Percentiles rank a stretch among this genome's conserved stretches.
Evolutionary conservation across 2,888 invertebrate genomes (phyloP).

Genomic region (Stramonita haemastoma): DNA sequence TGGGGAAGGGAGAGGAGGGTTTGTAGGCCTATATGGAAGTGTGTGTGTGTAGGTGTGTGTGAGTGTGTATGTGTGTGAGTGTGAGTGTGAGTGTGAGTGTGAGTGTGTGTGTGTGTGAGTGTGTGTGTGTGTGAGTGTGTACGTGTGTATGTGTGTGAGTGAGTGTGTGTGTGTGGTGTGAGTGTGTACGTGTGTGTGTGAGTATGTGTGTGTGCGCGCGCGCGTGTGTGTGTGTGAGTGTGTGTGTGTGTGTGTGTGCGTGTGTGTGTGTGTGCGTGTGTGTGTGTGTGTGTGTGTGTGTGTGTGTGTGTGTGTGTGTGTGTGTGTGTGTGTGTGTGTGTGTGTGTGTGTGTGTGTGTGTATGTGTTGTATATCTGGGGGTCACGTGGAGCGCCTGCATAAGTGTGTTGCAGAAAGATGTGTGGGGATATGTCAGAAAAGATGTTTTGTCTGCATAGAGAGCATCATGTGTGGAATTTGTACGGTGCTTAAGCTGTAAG

Average conservation of each 20-base stretch:
- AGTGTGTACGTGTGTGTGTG: neutral
- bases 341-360: neutral
- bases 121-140: neutral
- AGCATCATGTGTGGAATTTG: too few species aligned
- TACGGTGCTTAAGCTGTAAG: too few species aligned
- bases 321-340: neutral
- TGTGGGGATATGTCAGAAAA: too few species aligned
- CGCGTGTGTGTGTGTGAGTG: neutral
- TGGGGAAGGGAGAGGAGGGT: neutral
- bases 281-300: neutral
- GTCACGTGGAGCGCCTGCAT: too few species aligned
- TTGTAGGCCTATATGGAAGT: too few species aligned
- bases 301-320: neutral
- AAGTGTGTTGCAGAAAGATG: too few species aligned
- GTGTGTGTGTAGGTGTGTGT: neutral
- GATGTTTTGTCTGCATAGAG: too few species aligned
- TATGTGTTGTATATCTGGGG: neutral
- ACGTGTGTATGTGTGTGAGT: neutral
- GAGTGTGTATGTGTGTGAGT: neutral
- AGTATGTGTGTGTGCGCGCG: neutral
- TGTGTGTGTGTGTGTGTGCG: neutral
- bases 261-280: neutral
- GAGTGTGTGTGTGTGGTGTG: neutral
- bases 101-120: constrained; percentile 9
- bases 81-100: neutral